Conservation (phyloP, 2,113 vertebrate genomes). For the Petromus typicus region DNA sequence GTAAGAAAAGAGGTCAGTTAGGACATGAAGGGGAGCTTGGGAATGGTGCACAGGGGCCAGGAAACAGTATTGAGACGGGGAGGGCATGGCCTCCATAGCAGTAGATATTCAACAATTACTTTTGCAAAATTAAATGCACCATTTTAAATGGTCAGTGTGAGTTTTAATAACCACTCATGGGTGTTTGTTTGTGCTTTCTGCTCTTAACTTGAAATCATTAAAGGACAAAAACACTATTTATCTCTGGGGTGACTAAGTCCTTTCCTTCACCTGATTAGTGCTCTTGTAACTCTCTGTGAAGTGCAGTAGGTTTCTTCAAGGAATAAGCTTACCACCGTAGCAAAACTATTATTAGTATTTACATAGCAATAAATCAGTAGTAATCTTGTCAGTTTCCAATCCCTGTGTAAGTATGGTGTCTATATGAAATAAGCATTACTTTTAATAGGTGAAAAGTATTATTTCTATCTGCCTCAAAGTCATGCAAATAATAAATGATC, state of each 20-base stretch:
- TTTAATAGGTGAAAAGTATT: slow-evolving; percentile 14
- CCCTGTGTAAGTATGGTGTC: neutral
- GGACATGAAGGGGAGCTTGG: slow-evolving; percentile 12
- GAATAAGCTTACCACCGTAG: neutral
- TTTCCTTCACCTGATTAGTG: neutral
- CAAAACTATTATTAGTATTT: slow-evolving; percentile 51
- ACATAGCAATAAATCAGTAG: slow-evolving; percentile 55
- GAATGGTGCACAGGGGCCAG: neutral
- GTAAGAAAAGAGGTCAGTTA: slow-evolving; percentile 48
- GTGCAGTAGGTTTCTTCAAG: neutral
- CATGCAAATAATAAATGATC: slow-evolving; percentile 52
- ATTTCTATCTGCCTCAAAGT: slow-evolving; percentile 29
- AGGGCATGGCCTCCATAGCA: neutral
- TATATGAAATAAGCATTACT: neutral
- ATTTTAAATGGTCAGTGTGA: neutral
- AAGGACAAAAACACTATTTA: neutral
- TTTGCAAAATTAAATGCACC: slow-evolving; percentile 24
- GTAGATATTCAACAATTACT: neutral
- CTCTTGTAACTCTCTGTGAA: neutral
- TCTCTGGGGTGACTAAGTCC: neutral
- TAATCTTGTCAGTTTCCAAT: slow-evolving; percentile 52
- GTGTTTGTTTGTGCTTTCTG: slow-evolving; percentile 11
- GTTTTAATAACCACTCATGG: neutral
- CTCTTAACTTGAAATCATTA: slow-evolving; percentile 43
- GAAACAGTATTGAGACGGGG: neutral